These are phyloP conservation scores for Diploptera punctata DNA, from an alignment of 2,888 invertebrate species.

Conservation along the genomic window DNA sequence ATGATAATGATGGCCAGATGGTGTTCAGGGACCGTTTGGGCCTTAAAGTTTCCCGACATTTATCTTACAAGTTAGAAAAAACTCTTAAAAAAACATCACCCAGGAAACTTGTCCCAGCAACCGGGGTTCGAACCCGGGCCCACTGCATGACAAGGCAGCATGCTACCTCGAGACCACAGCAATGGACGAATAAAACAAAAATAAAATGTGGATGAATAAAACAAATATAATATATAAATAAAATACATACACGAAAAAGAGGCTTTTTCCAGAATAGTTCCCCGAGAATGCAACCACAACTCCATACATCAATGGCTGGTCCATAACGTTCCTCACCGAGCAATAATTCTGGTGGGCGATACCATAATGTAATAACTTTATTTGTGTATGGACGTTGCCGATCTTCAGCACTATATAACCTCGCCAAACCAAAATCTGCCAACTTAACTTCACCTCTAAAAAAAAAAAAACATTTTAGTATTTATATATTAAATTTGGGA, in stretches of 20 bases:
- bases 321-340: slow-evolving; percentile 98
- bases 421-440: slow-evolving; percentile 97
- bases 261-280: slow-evolving; percentile 97
- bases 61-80: too few species aligned
- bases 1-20: too few species aligned
- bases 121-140: too few species aligned
- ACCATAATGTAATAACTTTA: slow-evolving; percentile 99
- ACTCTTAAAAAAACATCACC: too few species aligned
- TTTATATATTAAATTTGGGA: neutral
- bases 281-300: slow-evolving; percentile 98
- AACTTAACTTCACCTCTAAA: slow-evolving; percentile 97
- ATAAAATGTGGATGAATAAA: too few species aligned
- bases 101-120: too few species aligned
- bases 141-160: too few species aligned
- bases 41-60: too few species aligned
- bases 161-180: too few species aligned
- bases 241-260: slow-evolving; percentile 79
- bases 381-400: slow-evolving; percentile 96
- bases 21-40: too few species aligned
- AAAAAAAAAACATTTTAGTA: neutral
- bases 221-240: too few species aligned
- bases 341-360: slow-evolving; percentile 95
- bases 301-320: slow-evolving; percentile 98
- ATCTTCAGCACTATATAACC: slow-evolving; percentile 95
- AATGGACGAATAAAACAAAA: too few species aligned